phyloP scores from a whole-genome alignment of 2,113 vertebrate genomes.

The Alouatta palliata region DNA sequence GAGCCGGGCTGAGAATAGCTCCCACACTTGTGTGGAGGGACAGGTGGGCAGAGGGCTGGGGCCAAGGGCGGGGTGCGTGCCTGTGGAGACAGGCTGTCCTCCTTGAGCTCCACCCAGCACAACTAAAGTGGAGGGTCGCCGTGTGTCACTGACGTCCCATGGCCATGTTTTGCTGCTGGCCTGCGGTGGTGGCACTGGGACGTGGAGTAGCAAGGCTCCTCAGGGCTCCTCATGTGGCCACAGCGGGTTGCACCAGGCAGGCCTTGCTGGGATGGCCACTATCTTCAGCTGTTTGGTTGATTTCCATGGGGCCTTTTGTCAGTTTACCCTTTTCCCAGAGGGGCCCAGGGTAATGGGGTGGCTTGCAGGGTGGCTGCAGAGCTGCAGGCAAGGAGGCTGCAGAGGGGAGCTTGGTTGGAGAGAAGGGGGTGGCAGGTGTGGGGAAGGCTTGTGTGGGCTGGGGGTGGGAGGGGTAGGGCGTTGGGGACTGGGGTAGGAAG shows the following conservation, averaged over 20 bases:
- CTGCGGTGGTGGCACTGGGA: neutral
- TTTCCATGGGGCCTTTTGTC: neutral
- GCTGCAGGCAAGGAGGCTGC: neutral
- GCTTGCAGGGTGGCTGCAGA: neutral
- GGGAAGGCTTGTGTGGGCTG: neutral
- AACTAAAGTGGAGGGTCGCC: neutral
- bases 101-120: neutral
- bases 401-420: neutral
- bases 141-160: neutral
- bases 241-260: neutral
- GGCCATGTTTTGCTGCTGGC: neutral
- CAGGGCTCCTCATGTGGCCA: neutral
- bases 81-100: neutral
- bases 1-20: slow-evolving; percentile 64
- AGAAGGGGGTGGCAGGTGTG: neutral
- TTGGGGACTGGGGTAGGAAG: neutral
- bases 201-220: neutral
- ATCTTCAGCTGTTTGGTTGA: neutral
- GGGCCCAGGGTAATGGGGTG: neutral
- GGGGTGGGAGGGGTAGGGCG: fast-evolving
- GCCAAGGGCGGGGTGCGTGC: neutral
- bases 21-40: neutral
- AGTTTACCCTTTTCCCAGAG: neutral
- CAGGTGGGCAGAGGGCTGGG: slow-evolving; percentile 18
- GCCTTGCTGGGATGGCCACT: neutral